Percentiles rank a stretch among this genome's conserved stretches.
These are phyloP conservation scores for Sylvietta virens DNA, from an alignment of 2,113 vertebrate species.

Conservation along the genomic window DNA sequence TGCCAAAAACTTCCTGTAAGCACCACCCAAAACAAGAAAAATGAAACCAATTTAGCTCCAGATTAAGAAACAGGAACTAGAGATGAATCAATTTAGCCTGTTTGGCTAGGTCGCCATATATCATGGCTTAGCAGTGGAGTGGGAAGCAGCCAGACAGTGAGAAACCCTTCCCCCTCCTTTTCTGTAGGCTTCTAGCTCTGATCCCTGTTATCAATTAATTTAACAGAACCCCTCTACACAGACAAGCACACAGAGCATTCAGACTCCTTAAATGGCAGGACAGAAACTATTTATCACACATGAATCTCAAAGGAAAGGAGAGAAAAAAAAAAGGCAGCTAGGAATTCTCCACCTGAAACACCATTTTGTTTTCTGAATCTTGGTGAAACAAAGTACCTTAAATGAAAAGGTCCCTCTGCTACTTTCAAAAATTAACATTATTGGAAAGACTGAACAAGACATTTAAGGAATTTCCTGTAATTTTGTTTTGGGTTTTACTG, in stretches of 20 bases:
- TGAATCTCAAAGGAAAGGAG: conserved; percentile 32
- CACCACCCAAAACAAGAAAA: conserved; percentile 78
- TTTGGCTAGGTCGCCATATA: conserved; percentile 77
- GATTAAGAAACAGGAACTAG: conserved; percentile 86
- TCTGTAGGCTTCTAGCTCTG: conserved; percentile 67
- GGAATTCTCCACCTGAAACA: conserved; percentile 34
- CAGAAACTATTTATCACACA: conserved; percentile 67
- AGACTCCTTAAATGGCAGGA: conserved; percentile 61
- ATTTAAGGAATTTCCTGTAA: not conserved
- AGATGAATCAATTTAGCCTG: conserved; percentile 83
- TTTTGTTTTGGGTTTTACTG: conserved; percentile 3
- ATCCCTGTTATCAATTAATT: conserved; percentile 84
- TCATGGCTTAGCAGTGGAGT: conserved; percentile 71
- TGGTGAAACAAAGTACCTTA: not conserved
- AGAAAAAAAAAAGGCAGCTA: not conserved
- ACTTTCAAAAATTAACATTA: not conserved
- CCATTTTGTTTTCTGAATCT: not conserved
- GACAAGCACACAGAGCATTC: conserved; percentile 65
- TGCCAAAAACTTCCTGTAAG: conserved; percentile 72
- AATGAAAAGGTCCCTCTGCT: not conserved
- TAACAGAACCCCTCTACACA: conserved; percentile 50
- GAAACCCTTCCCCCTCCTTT: conserved; percentile 61
- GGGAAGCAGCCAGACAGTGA: conserved; percentile 61
- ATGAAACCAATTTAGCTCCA: conserved; percentile 88
- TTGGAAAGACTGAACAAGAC: not conserved